phyloP scores from a whole-genome alignment of 37 sponge, comb jelly and placozoan genomes.

The Chondrilla cf. caribensis region DNA sequence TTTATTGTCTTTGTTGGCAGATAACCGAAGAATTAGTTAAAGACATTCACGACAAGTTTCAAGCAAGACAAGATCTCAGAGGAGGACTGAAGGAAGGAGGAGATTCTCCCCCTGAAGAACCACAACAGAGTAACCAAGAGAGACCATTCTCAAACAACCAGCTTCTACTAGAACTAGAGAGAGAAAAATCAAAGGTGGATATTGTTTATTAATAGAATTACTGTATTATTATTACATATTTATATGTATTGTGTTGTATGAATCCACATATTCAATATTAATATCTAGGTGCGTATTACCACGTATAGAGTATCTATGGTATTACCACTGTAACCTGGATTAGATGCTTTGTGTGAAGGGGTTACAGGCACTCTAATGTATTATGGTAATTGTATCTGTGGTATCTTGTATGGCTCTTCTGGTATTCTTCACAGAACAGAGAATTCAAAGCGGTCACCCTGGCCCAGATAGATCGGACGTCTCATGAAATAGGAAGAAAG shows the following conservation, averaged over 20 bases:
- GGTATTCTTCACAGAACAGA: not conserved
- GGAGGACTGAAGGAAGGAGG: not conserved
- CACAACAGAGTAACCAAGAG: not conserved
- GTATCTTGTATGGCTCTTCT: too few species aligned
- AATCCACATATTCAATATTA: too few species aligned
- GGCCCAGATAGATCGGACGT: not conserved
- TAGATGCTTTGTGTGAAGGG: too few species aligned
- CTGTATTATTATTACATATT: too few species aligned
- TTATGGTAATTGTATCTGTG: too few species aligned
- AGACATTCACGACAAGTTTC: not conserved
- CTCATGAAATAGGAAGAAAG: not conserved
- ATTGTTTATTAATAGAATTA: too few species aligned
- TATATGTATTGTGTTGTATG: too few species aligned
- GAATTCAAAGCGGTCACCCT: slow-evolving; percentile 3
- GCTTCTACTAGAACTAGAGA: not conserved
- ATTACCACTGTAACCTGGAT: too few species aligned
- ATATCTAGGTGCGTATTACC: too few species aligned
- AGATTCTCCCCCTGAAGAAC: not conserved
- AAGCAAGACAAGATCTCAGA: not conserved
- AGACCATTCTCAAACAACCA: not conserved
- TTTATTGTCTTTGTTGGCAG: too few species aligned
- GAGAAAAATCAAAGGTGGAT: not conserved
- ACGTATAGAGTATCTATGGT: too few species aligned
- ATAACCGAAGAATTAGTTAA: not conserved
- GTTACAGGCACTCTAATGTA: too few species aligned